Evolutionary conservation across 2,113 vertebrate genomes (phyloP), one percentile per base, ranked within the genome.

Genomic region (Crotalus helleri): DNA sequence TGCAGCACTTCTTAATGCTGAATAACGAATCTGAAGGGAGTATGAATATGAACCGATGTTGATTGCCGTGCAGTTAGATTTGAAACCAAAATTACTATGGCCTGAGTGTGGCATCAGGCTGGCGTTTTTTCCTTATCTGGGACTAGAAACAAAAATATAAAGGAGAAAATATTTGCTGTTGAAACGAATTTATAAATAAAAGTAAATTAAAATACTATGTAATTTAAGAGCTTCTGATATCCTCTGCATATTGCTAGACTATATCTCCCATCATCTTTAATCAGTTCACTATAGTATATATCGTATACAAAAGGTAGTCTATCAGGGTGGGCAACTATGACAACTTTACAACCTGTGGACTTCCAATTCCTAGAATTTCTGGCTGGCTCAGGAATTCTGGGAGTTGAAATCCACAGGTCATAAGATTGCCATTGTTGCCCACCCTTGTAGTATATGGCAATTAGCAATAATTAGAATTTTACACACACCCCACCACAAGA

Each of bases 81-180:
- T 59, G 6, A 46, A 33, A 3, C 29, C 39, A 58, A 54, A 61
- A 87, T 10, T 54, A 3, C 57, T 93, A 90, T 0, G 81, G 57
- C 21, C 74, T 87, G n/a, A 93, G 57, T 10, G 92, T 90, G 12
- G 55, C 29, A 1, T 59, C 46, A 24, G 24, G 46, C 81, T 93
- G 61, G 15, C 61, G 55, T 61, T 89, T 46, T 86, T 44, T 93
- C n/a, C 92, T 90, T 87, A 93, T 90, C 58, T 93, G 92, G 21
- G 92, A 93, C 92, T 93, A 93, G 44, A 39, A 3, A 29, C 90
- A 92, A 19, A 89, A 69, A 85, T 59, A 9, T 9, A 44, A 54
- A 54, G 11, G 12, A 39, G 23, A 13, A 88, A 81, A 58, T 2
- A 58, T 17, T 12, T 23, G 44, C 46, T 86, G 26, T 89, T 89